Evolutionary conservation across 2,797 vertebrate genomes (phyloP), one percentile per base, ranked within the genome.

Genomic region (Megalops cyprinoides): DNA sequence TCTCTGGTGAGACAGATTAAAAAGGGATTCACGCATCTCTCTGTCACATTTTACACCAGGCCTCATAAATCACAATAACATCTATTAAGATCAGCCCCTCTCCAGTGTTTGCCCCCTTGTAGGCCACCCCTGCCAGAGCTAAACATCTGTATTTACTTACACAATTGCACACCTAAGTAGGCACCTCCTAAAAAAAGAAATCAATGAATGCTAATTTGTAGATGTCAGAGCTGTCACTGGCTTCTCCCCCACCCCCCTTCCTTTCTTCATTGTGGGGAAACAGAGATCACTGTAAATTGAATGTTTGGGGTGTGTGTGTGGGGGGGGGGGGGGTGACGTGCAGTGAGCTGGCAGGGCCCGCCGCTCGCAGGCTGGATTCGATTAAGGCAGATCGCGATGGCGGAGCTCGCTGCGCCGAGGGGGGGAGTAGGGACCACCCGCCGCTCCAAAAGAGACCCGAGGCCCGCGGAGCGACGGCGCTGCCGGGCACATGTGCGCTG

Each of bases 131-230:
- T 89, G 91, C 92, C 90, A 88, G 88, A 71, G 84, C 86, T 88
- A 88, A 88, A 92, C 85, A 93, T 95, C 91, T 94, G 91, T 93
- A 92, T 94, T 93, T 94, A 94, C 94, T 94, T 93, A 93, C 90
- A 91, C 91, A 93, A 91, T 94, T 92, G 90, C 90, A 90, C 89
- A 90, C 89, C 89, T 94, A 94, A 93, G 92, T 90, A 93, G 92
- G 87, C 92, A 91, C 89, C 92, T 92, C 90, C 92, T 91, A 53
- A 42, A 39, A 62, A 81, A 83, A 48, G 79, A 86, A 67, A 82
- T 83, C 79, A 87, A 90, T 90, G 91, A 90, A 91, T 90, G 88
- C 86, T 91, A 86, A 91, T 94, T 93, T 93, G 88, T 86, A 88
- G 92, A 91, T 91, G 89, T 89, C 90, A 92, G 85, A 86, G 85